Base-by-base conservation (phyloP, 1,140 invertebrate species). In the Leptoteleia sp. region DNA sequence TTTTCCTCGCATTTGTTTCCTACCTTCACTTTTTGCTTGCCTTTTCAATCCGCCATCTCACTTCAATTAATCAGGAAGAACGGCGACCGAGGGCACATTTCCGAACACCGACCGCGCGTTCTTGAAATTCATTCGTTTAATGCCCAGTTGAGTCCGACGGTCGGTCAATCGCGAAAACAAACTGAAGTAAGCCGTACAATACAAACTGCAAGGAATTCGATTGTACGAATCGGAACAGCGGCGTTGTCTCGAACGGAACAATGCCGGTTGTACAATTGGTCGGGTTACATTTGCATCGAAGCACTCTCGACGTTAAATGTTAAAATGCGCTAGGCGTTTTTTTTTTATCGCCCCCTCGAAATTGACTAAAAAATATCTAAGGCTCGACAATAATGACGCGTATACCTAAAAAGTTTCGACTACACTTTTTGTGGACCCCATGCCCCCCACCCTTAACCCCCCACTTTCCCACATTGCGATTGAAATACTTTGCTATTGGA, bases 161-260 rank as follows among this genome's bases (percentile, higher is more conserved):
- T 57, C 15, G 19, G 43, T 33, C 48, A 64, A 75, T 55, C 50
- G 57, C 61, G n/a, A 52, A 65, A 61, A 45, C 15, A 59, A 61
- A 37, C 13, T n/a, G 16, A 72, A 54, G 43, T 12, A 52, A 45
- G 6, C 33, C 12, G 40, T 50, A 55, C 27, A 55, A 55, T 15
- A 50, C 40, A 55, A 55, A 64, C 15, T 57, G 61, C 40, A 19
- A 57, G 11, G 9, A 25, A 48, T 47, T 16, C 31, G 43, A 62
- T 80, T 80, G 78, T 80, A 80, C 78, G 78, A 76, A 68, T 68
- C 45, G 55, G 55, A 80, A 80, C 79, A 77, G 73, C 79, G 79
- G 73, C 79, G 55, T 59, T 19, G 17, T 22, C 31, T 64, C 22
- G 25, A 7, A 50, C 19, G 31, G 37, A 29, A 48, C 17, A 47